phyloP scores from a whole-genome alignment of 2,113 vertebrate species.

The Cynoglossus semilaevis region DNA sequence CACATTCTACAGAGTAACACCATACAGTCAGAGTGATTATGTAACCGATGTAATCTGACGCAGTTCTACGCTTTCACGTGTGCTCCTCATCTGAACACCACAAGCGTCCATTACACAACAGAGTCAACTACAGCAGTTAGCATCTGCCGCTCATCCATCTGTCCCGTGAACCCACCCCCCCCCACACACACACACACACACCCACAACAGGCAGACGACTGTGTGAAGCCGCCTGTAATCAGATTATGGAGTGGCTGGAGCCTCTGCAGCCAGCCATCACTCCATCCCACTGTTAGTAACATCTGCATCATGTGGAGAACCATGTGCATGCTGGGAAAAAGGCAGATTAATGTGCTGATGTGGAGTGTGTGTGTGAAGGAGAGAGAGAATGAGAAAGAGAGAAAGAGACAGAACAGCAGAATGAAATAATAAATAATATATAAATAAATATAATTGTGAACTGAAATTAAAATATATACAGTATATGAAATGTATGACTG shows the following conservation, averaged over 20 bases:
- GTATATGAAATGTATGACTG: too few species aligned
- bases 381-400: constrained; percentile 12
- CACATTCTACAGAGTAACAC: background rate
- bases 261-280: constrained; percentile 46
- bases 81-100: constrained; percentile 22
- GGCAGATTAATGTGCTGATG: constrained; percentile 41
- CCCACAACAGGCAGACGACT: constrained; percentile 33
- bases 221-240: constrained; percentile 63
- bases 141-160: constrained; percentile 50
- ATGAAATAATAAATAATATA: too few species aligned
- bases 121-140: constrained; percentile 59
- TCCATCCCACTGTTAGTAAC: constrained; percentile 49
- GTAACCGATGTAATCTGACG: background rate
- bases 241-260: constrained; percentile 63
- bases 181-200: constrained; percentile 26
- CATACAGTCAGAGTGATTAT: background rate
- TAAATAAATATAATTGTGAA: too few species aligned
- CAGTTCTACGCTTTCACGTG: constrained; percentile 6
- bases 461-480: too few species aligned
- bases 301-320: constrained; percentile 62
- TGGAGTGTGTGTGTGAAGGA: constrained; percentile 9
- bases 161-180: constrained; percentile 44
- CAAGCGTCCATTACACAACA: constrained; percentile 57
- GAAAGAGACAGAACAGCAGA: too few species aligned
- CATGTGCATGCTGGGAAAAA: constrained; percentile 48